These are phyloP conservation scores for Dryomyza anilis DNA, from an alignment of 2,888 invertebrate species.

Conservation along the genomic window DNA sequence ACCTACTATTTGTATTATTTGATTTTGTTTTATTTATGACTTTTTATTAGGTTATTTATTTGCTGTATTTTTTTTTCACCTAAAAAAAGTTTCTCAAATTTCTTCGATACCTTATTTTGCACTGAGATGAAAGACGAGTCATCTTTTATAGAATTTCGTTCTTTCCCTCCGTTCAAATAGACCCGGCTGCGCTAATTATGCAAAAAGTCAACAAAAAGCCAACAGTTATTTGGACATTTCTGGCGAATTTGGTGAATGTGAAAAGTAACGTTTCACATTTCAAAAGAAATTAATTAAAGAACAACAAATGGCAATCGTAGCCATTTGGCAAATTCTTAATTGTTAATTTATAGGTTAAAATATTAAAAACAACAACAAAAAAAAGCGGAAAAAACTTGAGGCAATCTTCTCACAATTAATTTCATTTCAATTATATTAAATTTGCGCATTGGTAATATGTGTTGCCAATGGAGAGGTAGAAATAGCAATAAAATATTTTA, in stretches of 20 bases:
- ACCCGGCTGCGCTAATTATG: not conserved
- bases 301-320: not conserved
- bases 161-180: too few species aligned
- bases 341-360: constrained; percentile 11
- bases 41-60: not conserved
- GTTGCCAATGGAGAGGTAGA: not conserved
- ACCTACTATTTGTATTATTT: not conserved
- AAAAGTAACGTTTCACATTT: not conserved
- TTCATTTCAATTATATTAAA: not conserved
- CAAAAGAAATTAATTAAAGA: not conserved
- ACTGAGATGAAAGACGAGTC: too few species aligned
- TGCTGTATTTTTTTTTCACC: too few species aligned
- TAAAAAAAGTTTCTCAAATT: not conserved
- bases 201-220: not conserved
- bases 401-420: constrained; percentile 12
- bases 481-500: too few species aligned
- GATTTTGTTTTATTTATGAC: not conserved
- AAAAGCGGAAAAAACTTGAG: not conserved
- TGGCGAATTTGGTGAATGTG: not conserved
- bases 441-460: not conserved
- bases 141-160: too few species aligned
- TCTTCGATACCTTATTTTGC: not conserved
- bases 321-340: not conserved
- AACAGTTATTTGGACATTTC: constrained; percentile 2
- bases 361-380: not conserved